Conservation (phyloP, 2,888 invertebrate species). For the Drosophila sordidula region DNA sequence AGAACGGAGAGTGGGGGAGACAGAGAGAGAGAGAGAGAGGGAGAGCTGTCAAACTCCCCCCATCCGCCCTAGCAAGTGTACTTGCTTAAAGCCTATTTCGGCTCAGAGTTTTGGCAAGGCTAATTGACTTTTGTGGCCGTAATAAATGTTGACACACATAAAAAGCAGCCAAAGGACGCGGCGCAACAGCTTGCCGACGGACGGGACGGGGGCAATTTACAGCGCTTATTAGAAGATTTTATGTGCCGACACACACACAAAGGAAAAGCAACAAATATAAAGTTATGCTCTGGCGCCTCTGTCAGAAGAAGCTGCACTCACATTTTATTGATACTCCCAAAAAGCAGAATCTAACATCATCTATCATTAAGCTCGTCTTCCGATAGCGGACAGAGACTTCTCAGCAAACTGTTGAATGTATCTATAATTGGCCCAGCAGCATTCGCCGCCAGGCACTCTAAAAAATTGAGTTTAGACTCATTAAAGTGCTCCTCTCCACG, state of each 20-base stretch:
- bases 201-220: conserved; percentile 25
- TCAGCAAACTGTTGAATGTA: no score
- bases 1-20: background rate
- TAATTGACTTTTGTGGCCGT: conserved; percentile 69
- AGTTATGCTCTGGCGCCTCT: conserved; percentile 1
- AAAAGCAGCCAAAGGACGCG: conserved; percentile 28
- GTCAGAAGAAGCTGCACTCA: background rate
- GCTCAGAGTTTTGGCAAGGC: conserved; percentile 35
- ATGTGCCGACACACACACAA: conserved; percentile 36
- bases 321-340: no score
- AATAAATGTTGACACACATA: conserved; percentile 64
- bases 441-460: background rate
- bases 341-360: no score
- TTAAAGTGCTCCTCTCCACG: conserved; percentile 26
- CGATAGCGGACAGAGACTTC: no score
- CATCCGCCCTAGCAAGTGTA: background rate
- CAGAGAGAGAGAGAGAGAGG: background rate
- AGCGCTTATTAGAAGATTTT: conserved; percentile 59
- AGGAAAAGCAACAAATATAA: conserved; percentile 35
- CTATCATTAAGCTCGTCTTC: no score
- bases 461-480: background rate
- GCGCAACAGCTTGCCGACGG: conserved; percentile 50
- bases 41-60: background rate
- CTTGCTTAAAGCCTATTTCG: conserved; percentile 3
- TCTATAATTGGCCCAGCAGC: conserved; percentile 14